Evolutionary conservation across 1,140 invertebrate genomes (phyloP), one percentile per base, ranked within the genome.

Genomic region (Danaus melanippus): DNA sequence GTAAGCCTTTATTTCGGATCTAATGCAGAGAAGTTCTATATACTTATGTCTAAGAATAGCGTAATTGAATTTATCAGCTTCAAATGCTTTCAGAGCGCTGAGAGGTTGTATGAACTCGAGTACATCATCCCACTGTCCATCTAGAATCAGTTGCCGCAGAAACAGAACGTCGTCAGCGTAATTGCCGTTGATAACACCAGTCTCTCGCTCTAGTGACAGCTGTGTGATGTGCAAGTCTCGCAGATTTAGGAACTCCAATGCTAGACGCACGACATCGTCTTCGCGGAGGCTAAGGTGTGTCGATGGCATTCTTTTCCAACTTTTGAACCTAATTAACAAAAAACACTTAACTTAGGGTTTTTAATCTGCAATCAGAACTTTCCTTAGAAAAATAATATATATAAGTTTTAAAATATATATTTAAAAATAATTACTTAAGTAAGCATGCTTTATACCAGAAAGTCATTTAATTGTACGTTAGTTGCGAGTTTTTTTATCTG

Each of bases 91-190:
- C 0, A 96, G 84, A 2, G 92, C 90, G 80, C 95, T 93, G n/a
- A 99, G 87, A 0, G 97, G 97, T 85, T 98, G 96, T 50, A 99
- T 94, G 83, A 99, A 99, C 73, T 98, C 96, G 11, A 98, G 87
- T 1, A 95, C 96, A 84, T 98, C 97, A 85, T 99, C 97, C 97
- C 97, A 99, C 87, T 98, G 96, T 17, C 98, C 98, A 86, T 99
- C 97, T 9, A 99, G 90, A 64, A 99, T 97, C 9, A 99, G 89
- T 84, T 95, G 97, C 10, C 98, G 90, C 4, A 99, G 88, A 79
- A 98, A 99, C 0, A 99, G 89, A 0, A 97, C 91, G 80, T 99
- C 98, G 79, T 98, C 95, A 21, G 96, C 87, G 89, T 93, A 92
- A 86, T 96, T 88, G 74, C 92, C 96, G 87, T 99, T 99, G 73